Base-by-base conservation (phyloP, 2,113 vertebrate species). In the Ondatra zibethicus region DNA sequence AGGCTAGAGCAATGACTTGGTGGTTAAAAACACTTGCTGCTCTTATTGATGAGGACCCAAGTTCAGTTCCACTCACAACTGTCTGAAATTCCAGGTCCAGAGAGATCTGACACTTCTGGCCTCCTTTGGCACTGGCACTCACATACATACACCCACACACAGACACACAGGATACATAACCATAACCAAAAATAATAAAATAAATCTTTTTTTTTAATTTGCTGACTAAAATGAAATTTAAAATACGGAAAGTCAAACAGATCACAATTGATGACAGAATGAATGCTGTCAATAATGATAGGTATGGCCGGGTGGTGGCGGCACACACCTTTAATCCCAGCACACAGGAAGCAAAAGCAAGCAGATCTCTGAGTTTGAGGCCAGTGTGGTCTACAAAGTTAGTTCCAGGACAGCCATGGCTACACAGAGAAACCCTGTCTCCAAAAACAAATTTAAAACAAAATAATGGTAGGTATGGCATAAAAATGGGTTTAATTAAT, bases 201-300 rank as follows among this genome's bases (percentile, higher is more conserved):
- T 63, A 84, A 42, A 39, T 42, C 4, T 63, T 29, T 63, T 80
- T 80, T 82, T 63, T 29, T 0, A 84, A 84, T 63, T 52, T 63
- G 39, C n/a, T 95, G n/a, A 95, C 87, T 96, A 91, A 96, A 85
- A 84, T 13, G 84, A 89, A 86, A 19, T 77, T 12, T 33, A 45
- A 92, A 85, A 45, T 36, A 61, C 31, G 77, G 29, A 78, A 88
- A 96, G 95, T 66, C 9, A 63, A 88, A 91, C 7, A 88, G 25
- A 88, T 85, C 5, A 84, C 65, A 84, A 21, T 36, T 85, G 47
- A 84, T 78, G 21, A 93, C 52, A 82, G 27, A 92, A 66, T 89
- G 52, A 87, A 16, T 47, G 76, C 1, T 45, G 61, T 66, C 36
- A 31, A 42, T 70, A 81, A 91, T 3, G 89, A 58, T 7, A 86